Conservation (phyloP, 2,113 vertebrate genomes). For the Genyomyrus donnyi region DNA sequence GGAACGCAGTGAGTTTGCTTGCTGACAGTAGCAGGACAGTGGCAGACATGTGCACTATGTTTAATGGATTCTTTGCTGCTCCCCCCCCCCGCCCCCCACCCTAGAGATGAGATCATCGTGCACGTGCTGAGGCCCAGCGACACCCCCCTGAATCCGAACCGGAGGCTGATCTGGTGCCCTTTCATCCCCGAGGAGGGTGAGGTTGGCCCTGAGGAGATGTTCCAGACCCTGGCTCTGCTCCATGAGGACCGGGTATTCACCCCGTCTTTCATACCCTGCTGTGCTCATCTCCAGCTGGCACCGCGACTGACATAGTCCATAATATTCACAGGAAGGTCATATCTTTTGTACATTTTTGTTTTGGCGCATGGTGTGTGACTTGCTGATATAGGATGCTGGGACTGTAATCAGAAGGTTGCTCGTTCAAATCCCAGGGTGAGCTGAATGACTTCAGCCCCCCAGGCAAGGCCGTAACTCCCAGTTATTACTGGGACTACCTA, state of each 20-base stretch:
- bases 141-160: slow-evolving; percentile 73
- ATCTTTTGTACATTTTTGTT: background rate
- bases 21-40: background rate
- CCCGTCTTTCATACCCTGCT: background rate
- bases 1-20: background rate
- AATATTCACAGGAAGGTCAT: background rate
- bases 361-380: background rate
- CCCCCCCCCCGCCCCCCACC: slow-evolving; percentile 53
- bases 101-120: slow-evolving; percentile 85
- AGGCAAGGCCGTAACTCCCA: background rate
- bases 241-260: slow-evolving; percentile 82
- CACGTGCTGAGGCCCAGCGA: slow-evolving; percentile 77
- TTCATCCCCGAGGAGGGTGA: slow-evolving; percentile 89
- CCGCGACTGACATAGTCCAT: background rate
- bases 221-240: slow-evolving; percentile 81
- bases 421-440: background rate
- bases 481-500: background rate
- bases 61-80: background rate
- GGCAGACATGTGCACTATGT: background rate
- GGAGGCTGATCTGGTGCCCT: slow-evolving; percentile 94
- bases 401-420: background rate
- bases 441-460: background rate
- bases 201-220: slow-evolving; percentile 77
- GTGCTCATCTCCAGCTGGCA: background rate
- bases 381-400: background rate